Percentiles rank a stretch among this genome's conserved stretches.
phyloP scores from a whole-genome alignment of 2,113 vertebrate genomes.

The Dunckerocampus dactyliophorus region DNA sequence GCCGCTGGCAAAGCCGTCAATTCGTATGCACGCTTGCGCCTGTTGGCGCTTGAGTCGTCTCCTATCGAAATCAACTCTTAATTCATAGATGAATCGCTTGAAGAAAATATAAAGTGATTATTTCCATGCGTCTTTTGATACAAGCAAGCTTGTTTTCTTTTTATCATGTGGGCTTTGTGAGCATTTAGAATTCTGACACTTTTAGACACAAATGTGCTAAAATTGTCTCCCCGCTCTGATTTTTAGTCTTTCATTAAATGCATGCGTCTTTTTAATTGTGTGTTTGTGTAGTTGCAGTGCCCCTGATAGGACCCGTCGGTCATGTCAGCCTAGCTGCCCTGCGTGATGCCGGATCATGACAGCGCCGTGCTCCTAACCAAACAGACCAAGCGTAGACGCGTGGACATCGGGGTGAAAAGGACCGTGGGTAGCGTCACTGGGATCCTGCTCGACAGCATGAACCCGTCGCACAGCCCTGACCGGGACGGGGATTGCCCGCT shows the following conservation, averaged over 20 bases:
- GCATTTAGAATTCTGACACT: no score
- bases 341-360: constrained; percentile 99
- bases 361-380: constrained; percentile 96
- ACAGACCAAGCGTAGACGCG: constrained; percentile 98
- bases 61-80: no score
- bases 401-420: constrained; percentile 99
- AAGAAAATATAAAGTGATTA: no score
- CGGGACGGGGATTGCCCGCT: constrained; percentile 94
- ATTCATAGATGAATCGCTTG: no score
- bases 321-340: constrained; percentile 64
- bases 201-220: no score
- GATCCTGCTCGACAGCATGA: constrained; percentile 93
- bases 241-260: no score
- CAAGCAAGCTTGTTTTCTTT: no score
- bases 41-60: no score
- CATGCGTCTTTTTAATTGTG: neutral
- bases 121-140: no score
- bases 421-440: constrained; percentile 90
- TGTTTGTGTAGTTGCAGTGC: constrained; percentile 49
- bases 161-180: no score
- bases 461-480: constrained; percentile 87
- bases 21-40: neutral
- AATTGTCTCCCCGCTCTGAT: neutral
- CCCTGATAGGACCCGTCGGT: constrained; percentile 79
- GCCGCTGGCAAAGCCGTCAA: no score